These are phyloP conservation scores for Selene dorsalis DNA, from an alignment of 2,797 vertebrate genomes.

Conservation along the genomic window DNA sequence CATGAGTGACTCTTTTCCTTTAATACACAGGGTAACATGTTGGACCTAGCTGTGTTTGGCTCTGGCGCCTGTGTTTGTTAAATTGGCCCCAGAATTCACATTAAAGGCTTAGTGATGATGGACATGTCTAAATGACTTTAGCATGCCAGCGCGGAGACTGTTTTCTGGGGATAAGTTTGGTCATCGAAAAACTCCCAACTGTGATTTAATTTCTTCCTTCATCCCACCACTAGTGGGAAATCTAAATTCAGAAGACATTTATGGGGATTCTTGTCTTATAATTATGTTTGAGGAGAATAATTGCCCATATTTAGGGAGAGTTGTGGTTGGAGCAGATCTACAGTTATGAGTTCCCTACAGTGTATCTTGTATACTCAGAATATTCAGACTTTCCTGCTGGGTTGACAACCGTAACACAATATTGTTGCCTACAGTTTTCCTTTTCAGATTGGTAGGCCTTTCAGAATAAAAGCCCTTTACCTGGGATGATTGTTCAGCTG, in stretches of 20 bases:
- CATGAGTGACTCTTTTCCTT: conserved; percentile 36
- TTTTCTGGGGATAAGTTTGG: conserved; percentile 20
- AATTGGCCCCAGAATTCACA: conserved; percentile 44
- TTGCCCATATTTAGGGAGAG: conserved; percentile 36
- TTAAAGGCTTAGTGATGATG: conserved; percentile 42
- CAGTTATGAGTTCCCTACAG: conserved; percentile 20
- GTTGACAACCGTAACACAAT: conserved; percentile 24
- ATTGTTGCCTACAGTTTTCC: conserved; percentile 15
- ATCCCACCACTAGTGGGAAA: conserved; percentile 27
- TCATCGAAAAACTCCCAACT: conserved; percentile 33
- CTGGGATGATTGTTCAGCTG: conserved; percentile 57
- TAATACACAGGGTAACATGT: conserved; percentile 28
- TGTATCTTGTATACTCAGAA: conserved; percentile 33
- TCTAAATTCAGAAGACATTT: conserved; percentile 27
- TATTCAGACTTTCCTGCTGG: conserved; percentile 45
- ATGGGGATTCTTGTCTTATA: conserved; percentile 17
- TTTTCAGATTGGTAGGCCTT: conserved; percentile 24
- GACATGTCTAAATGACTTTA: conserved; percentile 42
- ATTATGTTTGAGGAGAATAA: conserved; percentile 27
- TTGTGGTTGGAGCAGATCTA: conserved; percentile 34
- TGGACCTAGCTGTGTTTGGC: conserved; percentile 43
- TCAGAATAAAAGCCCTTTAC: conserved; percentile 10
- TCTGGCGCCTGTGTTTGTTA: conserved; percentile 36
- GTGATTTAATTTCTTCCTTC: conserved; percentile 27
- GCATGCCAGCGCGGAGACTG: conserved; percentile 19